Base-by-base conservation (phyloP, 2,113 vertebrate species). In the Sylvietta virens region DNA sequence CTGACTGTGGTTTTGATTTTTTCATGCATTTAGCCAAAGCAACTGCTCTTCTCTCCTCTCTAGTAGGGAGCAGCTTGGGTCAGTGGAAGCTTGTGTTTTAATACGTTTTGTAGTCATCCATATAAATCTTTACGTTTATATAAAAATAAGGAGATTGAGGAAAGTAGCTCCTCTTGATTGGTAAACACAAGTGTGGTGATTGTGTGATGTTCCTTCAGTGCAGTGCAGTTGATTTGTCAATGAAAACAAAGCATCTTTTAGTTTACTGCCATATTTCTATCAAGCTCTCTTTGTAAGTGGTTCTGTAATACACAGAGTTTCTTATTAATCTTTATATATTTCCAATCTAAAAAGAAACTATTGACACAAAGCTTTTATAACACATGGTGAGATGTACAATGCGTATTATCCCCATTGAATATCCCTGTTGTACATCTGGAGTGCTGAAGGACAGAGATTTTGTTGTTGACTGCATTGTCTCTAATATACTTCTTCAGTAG, bases 1-100 rank as follows among this genome's bases (percentile, higher is more conserved):
- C 96, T 88, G 95, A 95, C 96, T 97, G 97, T 97, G 97, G 95
- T 98, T 98, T 98, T 98, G 95, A 97, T 97, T 98, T 98, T 93
- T 97, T 97, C 89, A 50, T 97, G 83, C 44, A 1, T 96, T 97
- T 94, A 83, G 93, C 81, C 95, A 81, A 83, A 92, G 88, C 76
- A 83, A 65, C 67, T 95, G 93, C 97, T 98, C 98, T 95, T 97
- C 96, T 90, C 78, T 97, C 78, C 97, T 97, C 97, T 97, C 97
- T 98, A 97, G 97, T 92, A 97, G 97, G 97, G 92, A 97, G 79
- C 23, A 73, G 50, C 42, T 50, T 70, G 28, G 39, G 10, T 70
- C 61, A 35, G 42, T 60, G 62, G 72, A 42, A 57, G 53, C 20
- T 19, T 12, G 20, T 3, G 15, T 21, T n/a, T 31, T 13, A 16